These are phyloP conservation scores for Antheraea yamamai DNA, from an alignment of 2,888 invertebrate species.

Conservation along the genomic window DNA sequence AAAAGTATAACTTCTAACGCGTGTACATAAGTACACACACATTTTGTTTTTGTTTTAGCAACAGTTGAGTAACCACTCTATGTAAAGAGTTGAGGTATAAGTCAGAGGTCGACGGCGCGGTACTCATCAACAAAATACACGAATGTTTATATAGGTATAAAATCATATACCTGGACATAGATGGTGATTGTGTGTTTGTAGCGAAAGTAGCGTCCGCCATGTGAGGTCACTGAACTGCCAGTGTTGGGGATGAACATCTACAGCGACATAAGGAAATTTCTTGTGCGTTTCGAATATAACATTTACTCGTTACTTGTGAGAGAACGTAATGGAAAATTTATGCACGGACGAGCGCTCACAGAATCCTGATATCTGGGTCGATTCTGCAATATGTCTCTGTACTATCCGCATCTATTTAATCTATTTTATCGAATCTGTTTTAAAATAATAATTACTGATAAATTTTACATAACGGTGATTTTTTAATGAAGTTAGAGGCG, in stretches of 20 bases:
- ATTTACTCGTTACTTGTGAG: slow-evolving; percentile 39
- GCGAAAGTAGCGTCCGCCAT: slow-evolving; percentile 64
- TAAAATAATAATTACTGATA: neutral
- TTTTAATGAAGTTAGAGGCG: neutral
- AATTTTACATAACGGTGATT: neutral
- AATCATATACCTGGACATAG: slow-evolving; percentile 29
- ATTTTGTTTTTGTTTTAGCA: neutral
- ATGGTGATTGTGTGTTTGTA: slow-evolving; percentile 47
- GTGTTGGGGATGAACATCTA: slow-evolving; percentile 57
- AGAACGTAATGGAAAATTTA: slow-evolving; percentile 12
- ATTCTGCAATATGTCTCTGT: neutral
- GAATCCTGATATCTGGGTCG: neutral
- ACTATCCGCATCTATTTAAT: neutral
- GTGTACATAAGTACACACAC: no score
- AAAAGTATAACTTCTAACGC: no score
- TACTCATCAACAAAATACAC: slow-evolving; percentile 21
- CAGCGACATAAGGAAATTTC: slow-evolving; percentile 46
- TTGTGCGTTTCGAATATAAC: slow-evolving; percentile 54
- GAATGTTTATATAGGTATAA: slow-evolving; percentile 31
- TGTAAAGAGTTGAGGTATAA: slow-evolving; percentile 32
- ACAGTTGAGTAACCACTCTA: neutral
- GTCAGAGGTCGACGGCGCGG: slow-evolving; percentile 35
- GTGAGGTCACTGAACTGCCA: slow-evolving; percentile 56
- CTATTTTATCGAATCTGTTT: neutral
- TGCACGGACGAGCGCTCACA: slow-evolving; percentile 1